A percentile compares a stretch with the other conserved stretches of the same genome.
Evolutionary conservation across 2,113 vertebrate genomes (phyloP).

Genomic region (Ctenodactylus gundi): DNA sequence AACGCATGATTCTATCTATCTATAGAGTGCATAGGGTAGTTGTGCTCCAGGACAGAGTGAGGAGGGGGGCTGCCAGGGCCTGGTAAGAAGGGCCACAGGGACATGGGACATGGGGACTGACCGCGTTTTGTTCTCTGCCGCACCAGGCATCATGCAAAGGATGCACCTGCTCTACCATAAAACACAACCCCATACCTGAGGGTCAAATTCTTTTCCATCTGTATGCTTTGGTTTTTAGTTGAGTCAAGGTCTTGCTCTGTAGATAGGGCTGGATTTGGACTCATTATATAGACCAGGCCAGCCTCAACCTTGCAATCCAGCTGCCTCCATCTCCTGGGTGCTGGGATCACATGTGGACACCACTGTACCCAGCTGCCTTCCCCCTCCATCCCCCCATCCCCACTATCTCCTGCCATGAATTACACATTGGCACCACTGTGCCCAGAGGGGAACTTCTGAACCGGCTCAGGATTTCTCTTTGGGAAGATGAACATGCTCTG

Average conservation of each 20-base stretch:
- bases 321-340: neutral
- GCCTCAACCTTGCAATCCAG: neutral
- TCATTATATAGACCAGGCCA: neutral
- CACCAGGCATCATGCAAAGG: neutral
- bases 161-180: neutral
- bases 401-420: too few relatives aligned
- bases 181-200: neutral
- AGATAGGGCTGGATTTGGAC: neutral
- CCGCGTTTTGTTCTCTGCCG: neutral
- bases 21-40: neutral
- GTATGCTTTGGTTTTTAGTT: too few relatives aligned
- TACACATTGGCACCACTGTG: neutral
- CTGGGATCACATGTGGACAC: neutral
- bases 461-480: neutral
- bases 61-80: neutral
- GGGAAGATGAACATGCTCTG: neutral
- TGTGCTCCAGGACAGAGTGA: neutral
- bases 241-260: neutral
- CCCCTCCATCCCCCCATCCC: too few relatives aligned
- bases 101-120: neutral
- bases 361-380: neutral
- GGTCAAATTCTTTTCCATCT: neutral
- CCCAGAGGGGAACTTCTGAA: neutral
- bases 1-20: neutral
- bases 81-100: too few relatives aligned